Conservation (phyloP, 2,888 invertebrate genomes). For the Callyntrura sp. region DNA sequence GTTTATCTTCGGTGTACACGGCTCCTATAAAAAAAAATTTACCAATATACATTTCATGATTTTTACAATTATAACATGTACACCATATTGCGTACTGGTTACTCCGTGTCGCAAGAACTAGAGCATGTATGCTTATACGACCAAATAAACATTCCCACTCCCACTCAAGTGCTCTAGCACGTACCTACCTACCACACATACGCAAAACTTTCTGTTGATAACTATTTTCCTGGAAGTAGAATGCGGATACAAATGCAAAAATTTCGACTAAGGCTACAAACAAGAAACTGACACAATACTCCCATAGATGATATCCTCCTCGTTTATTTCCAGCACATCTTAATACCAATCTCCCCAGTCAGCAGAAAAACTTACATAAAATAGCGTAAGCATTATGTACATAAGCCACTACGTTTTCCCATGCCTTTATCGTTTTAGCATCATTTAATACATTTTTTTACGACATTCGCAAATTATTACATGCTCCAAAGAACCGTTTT, state of each 20-base stretch:
- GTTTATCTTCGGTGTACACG: conserved; percentile 87
- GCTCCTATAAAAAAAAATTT: conserved; percentile 73
- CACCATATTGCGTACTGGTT: too few species aligned
- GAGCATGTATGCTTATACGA: neutral
- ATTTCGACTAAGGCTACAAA: neutral
- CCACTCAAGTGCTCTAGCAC: neutral
- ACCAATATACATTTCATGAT: conserved; percentile 8
- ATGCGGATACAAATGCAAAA: conserved; percentile 25
- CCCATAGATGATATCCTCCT: conserved; percentile 16
- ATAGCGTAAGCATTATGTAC: conserved; percentile 22
- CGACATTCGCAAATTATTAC: conserved; percentile 21
- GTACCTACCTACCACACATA: neutral
- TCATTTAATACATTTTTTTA: conserved; percentile 22
- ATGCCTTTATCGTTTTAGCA: conserved; percentile 16
- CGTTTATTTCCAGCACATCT: conserved; percentile 67
- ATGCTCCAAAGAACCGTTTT: neutral
- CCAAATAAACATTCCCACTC: neutral
- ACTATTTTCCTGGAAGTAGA: neutral
- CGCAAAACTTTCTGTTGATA: neutral
- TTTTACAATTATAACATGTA: neutral
- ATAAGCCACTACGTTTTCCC: neutral
- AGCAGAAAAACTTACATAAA: conserved; percentile 51
- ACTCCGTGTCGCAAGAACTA: neutral
- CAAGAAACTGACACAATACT: neutral
- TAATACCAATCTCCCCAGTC: conserved; percentile 60